A percentile compares a stretch with the other conserved stretches of the same genome.
Conservation (phyloP, 1,140 invertebrate genomes). For the Plectrocnemia conspersa region DNA sequence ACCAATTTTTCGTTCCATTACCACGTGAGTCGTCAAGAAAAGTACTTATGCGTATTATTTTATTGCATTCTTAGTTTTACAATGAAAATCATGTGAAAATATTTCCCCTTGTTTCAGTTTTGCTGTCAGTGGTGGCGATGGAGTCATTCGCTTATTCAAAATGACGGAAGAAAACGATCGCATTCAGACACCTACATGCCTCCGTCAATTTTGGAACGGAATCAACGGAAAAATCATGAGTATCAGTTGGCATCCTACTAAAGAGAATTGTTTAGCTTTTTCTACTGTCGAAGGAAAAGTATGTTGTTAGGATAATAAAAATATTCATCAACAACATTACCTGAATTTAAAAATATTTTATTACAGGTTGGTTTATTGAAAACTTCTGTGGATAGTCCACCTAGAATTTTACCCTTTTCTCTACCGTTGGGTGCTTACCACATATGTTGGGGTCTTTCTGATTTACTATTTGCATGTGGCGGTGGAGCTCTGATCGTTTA, state of each 20-base stretch:
- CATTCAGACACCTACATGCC: constrained; percentile 22
- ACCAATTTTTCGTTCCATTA: no score
- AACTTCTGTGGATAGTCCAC: constrained; percentile 38
- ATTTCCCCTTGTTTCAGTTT: constrained; percentile 45
- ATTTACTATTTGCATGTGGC: constrained; percentile 50
- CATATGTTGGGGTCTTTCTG: constrained; percentile 41
- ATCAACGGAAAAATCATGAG: constrained; percentile 67
- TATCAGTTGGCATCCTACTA: constrained; percentile 71
- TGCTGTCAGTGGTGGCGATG: constrained; percentile 68
- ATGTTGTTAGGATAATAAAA: no score
- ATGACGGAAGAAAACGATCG: constrained; percentile 41
- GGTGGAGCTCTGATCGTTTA: constrained; percentile 52
- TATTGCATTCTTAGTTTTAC: no score
- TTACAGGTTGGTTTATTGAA: constrained; percentile 54
- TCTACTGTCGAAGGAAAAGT: constrained; percentile 70
- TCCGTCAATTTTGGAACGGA: constrained; percentile 59
- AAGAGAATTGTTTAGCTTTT: constrained; percentile 69
- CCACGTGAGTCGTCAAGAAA: no score
- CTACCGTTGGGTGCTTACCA: constrained; percentile 40
- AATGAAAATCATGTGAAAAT: no score
- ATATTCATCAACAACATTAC: constrained; percentile 8
- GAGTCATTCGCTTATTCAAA: constrained; percentile 68
- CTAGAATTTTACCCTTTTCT: constrained; percentile 35
- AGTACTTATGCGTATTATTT: no score
- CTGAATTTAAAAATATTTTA: constrained; percentile 34